These are phyloP conservation scores for Rana temporaria DNA, from an alignment of 2,113 vertebrate species.

Conservation along the genomic window DNA sequence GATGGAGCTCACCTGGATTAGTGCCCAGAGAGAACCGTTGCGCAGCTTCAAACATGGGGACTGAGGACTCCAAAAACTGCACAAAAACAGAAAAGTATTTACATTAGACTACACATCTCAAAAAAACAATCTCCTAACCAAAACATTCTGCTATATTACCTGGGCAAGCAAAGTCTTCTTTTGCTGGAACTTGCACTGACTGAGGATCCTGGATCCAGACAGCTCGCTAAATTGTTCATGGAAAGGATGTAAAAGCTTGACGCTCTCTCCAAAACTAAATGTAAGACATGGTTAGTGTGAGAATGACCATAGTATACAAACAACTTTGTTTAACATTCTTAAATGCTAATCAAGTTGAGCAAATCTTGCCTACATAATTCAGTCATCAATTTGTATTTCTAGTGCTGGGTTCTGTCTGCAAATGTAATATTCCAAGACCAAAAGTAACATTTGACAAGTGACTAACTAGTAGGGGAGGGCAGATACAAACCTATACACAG, in stretches of 20 bases:
- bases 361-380: too few relatives aligned
- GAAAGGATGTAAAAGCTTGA: slow-evolving; percentile 93
- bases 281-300: too few relatives aligned
- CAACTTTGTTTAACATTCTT: too few relatives aligned
- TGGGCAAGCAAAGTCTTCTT: slow-evolving; percentile 98
- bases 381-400: neutral
- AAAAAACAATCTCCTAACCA: too few relatives aligned
- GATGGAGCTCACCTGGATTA: slow-evolving; percentile 78
- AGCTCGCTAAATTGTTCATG: slow-evolving; percentile 92
- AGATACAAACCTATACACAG: slow-evolving; percentile 90
- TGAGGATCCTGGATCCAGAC: slow-evolving; percentile 87
- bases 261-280: slow-evolving; percentile 90
- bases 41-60: slow-evolving; percentile 88
- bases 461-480: too few relatives aligned
- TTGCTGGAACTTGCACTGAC: slow-evolving; percentile 94
- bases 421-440: too few relatives aligned
- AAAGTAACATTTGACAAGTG: too few relatives aligned
- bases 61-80: slow-evolving; percentile 91
- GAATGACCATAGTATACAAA: too few relatives aligned
- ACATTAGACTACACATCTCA: neutral
- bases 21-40: slow-evolving; percentile 78
- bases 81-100: slow-evolving; percentile 48
- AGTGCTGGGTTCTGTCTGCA: too few relatives aligned
- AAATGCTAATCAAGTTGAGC: too few relatives aligned
- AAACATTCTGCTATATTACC: slow-evolving; percentile 67